Conservation (phyloP, 2,888 invertebrate species). For the Pteria penguin region DNA sequence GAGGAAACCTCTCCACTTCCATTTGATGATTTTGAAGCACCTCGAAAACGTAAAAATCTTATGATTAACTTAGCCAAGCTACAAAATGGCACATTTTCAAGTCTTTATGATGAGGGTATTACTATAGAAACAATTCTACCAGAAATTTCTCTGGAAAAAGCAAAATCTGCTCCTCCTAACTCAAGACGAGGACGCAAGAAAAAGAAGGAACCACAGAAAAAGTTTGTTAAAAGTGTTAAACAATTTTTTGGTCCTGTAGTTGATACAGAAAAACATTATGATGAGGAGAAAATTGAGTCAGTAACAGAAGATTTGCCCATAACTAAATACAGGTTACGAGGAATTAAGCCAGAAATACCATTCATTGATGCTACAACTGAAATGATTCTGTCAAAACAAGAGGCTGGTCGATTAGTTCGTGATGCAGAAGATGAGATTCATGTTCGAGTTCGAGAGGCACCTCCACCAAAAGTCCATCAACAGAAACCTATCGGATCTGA, state of each 20-base stretch:
- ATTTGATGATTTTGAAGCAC: conserved; percentile 47
- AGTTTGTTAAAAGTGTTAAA: conserved; percentile 66
- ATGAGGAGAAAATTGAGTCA: conserved; percentile 41
- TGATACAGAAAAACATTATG: conserved; percentile 51
- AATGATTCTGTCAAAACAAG: conserved; percentile 71
- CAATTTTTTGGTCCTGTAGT: conserved; percentile 77
- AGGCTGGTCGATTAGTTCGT: conserved; percentile 73
- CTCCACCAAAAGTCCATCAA: conserved; percentile 52
- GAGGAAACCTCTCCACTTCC: conserved; percentile 48
- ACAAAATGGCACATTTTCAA: conserved; percentile 68
- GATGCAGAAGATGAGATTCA: conserved; percentile 74
- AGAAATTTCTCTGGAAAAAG: conserved; percentile 50
- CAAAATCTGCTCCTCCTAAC: conserved; percentile 42
- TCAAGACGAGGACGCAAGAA: conserved; percentile 42
- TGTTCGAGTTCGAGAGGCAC: conserved; percentile 47
- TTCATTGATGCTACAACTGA: conserved; percentile 74
- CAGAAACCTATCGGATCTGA: conserved; percentile 61
- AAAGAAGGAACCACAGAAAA: conserved; percentile 55
- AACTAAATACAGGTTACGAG: conserved; percentile 69
- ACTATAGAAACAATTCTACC: conserved; percentile 67
- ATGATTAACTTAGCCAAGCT: conserved; percentile 73
- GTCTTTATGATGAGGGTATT: conserved; percentile 68
- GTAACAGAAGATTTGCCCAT: conserved; percentile 66
- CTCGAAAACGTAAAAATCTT: conserved; percentile 63
- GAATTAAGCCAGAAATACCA: conserved; percentile 63